Conservation (phyloP, 1,140 invertebrate species). For the Protaetia brevitarsis region DNA sequence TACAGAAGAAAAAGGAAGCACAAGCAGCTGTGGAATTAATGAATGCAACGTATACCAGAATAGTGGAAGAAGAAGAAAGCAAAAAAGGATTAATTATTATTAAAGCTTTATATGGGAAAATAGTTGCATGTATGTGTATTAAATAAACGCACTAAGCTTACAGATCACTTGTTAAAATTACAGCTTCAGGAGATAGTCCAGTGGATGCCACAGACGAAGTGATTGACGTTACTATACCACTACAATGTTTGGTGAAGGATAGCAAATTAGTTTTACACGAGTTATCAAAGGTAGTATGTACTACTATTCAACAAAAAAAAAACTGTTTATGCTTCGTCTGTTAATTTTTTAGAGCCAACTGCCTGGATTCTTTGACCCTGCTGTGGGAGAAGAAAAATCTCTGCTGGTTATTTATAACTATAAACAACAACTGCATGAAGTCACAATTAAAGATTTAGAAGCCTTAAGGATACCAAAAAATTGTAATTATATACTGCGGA, state of each 20-base stretch:
- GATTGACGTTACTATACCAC: conserved; percentile 88
- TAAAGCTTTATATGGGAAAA: conserved; percentile 78
- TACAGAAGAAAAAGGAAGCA: conserved; percentile 79
- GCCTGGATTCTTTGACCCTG: conserved; percentile 96
- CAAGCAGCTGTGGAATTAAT: conserved; percentile 83
- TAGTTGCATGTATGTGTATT: conserved; percentile 29
- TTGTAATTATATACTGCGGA: conserved; percentile 35
- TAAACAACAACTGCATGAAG: conserved; percentile 71
- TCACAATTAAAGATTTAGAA: conserved; percentile 77
- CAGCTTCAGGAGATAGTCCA: conserved; percentile 23
- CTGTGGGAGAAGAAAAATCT: conserved; percentile 88
- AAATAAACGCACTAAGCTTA: not conserved
- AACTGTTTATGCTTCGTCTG: not conserved
- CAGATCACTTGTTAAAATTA: not conserved
- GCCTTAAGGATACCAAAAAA: conserved; percentile 69
- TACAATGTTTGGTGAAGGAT: conserved; percentile 92
- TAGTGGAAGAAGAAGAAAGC: conserved; percentile 71
- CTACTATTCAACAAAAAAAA: not conserved
- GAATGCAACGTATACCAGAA: conserved; percentile 75
- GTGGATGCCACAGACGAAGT: conserved; percentile 55
- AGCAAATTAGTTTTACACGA: conserved; percentile 82
- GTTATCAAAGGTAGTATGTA: conserved; percentile 72
- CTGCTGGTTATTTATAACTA: conserved; percentile 86
- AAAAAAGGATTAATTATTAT: conserved; percentile 82
- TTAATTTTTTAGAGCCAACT: conserved; percentile 72